Evolutionary conservation across 2,797 vertebrate species (phyloP), one percentile per base, ranked within the genome.

Genomic region (Poecilia velifera): DNA sequence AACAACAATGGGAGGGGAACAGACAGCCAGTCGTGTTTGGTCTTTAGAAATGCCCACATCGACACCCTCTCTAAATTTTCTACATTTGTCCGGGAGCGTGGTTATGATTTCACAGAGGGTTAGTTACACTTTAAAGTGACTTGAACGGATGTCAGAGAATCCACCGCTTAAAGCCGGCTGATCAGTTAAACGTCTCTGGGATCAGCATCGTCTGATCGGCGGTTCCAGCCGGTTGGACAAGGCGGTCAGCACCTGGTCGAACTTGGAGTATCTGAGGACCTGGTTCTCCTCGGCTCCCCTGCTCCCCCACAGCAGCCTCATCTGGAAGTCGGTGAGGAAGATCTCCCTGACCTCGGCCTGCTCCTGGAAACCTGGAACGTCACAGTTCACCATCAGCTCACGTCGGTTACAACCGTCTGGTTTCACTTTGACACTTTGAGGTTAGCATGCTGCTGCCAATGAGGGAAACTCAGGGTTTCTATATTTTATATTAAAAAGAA

Each of bases 291-390:
- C 92, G 0, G 96, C 97, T 0, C 97, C 98, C 5, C 96, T 95
- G 94, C 96, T 97, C 62, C 98, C 98, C 98, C 98, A 99, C 28
- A 99, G 96, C 71, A 99, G 94, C 76, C 98, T 96, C 96, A 98
- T 96, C 94, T 99, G 97, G 93, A 99, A 99, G 84, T 99, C 98
- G 0, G 98, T 99, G 82, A 95, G 96, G 91, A 99, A 99, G 39
- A 99, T 77, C 91, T 99, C 97, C 73, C 94, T 86, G 72, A 98
- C 86, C 80, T 97, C 97, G 0, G 94, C 86, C 80, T 91, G 96
- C 82, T 96, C 96, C 88, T 96, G 95, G 88, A 98, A 97, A 78
- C 96, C 98, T 99, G 95, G 16, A 80, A 34, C 59, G 78, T 1
- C 25, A 76, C 25, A 68, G 3, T 1, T 73, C 1, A 5, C 7